Evolutionary conservation across 2,113 vertebrate species (phyloP).

Genomic region (Cinclus cinclus): DNA sequence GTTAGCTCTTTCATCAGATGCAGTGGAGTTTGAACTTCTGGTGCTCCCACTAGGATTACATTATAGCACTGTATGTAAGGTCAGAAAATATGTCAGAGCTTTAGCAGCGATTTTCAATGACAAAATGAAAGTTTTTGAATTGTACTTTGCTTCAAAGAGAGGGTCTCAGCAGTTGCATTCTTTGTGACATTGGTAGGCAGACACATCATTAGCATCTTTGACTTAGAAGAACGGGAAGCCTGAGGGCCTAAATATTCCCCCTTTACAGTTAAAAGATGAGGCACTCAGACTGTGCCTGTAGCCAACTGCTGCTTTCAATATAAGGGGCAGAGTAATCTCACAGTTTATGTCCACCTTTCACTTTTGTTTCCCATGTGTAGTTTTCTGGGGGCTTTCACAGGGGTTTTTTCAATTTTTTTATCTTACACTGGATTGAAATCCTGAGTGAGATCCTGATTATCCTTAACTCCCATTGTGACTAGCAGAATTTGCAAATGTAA

Average conservation of each 20-base stretch:
- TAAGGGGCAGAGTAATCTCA: background rate
- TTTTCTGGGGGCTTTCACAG: background rate
- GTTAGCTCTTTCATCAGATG: background rate
- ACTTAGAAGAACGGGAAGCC: slow-evolving; percentile 50
- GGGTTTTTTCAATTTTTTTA: background rate
- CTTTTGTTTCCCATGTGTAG: background rate
- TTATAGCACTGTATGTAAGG: background rate
- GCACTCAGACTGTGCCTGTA: background rate
- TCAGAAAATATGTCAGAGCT: slow-evolving; percentile 28
- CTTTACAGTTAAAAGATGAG: slow-evolving; percentile 51
- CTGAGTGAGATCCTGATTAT: background rate
- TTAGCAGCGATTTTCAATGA: slow-evolving; percentile 45
- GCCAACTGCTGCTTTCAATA: slow-evolving; percentile 27
- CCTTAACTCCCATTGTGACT: background rate
- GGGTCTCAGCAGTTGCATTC: slow-evolving; percentile 19
- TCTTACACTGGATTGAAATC: background rate
- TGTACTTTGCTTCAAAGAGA: slow-evolving; percentile 59
- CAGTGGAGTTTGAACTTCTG: background rate
- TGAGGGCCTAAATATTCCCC: slow-evolving; percentile 29
- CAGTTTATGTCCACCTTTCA: slow-evolving; percentile 2
- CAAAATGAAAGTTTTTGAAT: slow-evolving; percentile 62
- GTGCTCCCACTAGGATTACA: background rate
- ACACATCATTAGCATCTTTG: slow-evolving; percentile 66
- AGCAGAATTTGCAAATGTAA: background rate
- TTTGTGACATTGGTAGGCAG: slow-evolving; percentile 48